Evolutionary conservation across 2,888 invertebrate genomes (phyloP).

Genomic region (Meteorus cinctellus): DNA sequence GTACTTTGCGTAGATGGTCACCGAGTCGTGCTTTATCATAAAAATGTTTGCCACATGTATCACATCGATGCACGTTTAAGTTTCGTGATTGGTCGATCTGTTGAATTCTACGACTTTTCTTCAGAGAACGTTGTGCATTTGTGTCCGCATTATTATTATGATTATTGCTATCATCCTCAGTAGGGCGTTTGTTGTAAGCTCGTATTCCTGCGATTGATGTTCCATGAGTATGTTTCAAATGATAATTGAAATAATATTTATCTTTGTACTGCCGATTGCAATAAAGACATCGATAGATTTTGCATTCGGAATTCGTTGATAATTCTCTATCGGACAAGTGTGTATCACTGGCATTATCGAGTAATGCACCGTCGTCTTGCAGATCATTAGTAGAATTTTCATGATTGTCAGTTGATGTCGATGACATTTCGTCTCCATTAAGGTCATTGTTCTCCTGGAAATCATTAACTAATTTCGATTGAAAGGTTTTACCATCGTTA

Average conservation of each 20-base stretch:
- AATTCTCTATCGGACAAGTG: neutral
- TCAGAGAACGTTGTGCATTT: neutral
- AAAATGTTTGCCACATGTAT: slow-evolving; percentile 32
- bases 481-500: slow-evolving; percentile 17
- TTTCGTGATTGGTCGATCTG: slow-evolving; percentile 10
- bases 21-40: neutral
- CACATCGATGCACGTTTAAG: slow-evolving; percentile 23
- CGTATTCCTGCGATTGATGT: neutral
- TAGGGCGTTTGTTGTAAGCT: slow-evolving; percentile 14
- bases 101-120: neutral
- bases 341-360: slow-evolving; percentile 7
- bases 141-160: neutral
- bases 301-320: neutral
- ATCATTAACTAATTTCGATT: neutral
- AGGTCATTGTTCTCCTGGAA: neutral
- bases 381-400: neutral
- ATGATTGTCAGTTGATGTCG: slow-evolving; percentile 13
- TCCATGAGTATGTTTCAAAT: slow-evolving; percentile 24
- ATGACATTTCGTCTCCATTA: neutral
- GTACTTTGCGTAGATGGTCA: slow-evolving; percentile 25
- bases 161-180: neutral
- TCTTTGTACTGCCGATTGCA: slow-evolving; percentile 18
- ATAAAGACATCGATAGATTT: slow-evolving; percentile 4
- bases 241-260: slow-evolving; percentile 31
- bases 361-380: slow-evolving; percentile 8